Conservation (phyloP, 2,888 invertebrate species). For the Cosmia trapezina region DNA sequence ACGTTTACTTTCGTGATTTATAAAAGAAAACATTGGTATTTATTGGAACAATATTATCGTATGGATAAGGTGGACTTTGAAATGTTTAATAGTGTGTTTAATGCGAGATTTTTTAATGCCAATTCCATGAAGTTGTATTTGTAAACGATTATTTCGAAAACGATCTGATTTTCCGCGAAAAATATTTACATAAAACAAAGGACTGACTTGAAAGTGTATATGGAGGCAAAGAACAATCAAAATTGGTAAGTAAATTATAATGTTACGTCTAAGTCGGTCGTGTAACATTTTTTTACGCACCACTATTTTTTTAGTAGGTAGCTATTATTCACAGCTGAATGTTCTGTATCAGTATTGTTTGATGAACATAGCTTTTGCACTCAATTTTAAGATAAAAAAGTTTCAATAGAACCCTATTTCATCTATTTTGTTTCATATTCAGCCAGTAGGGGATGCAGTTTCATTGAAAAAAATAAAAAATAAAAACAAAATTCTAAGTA, state of each 20-base stretch:
- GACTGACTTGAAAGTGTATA: constrained; percentile 42
- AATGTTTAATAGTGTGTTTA: constrained; percentile 48
- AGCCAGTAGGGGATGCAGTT: constrained; percentile 2
- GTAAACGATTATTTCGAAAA: constrained; percentile 51
- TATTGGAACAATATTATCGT: constrained; percentile 17
- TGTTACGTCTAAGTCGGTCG: constrained; percentile 53
- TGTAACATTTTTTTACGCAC: constrained; percentile 58
- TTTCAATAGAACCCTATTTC: neutral
- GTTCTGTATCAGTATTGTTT: constrained; percentile 38
- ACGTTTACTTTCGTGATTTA: constrained; percentile 72
- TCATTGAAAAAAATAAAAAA: constrained; percentile 11
- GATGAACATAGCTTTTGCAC: constrained; percentile 24
- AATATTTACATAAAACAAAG: constrained; percentile 57
- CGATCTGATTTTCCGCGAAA: constrained; percentile 66
- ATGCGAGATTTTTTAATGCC: constrained; percentile 40
- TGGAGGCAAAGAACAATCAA: constrained; percentile 22
- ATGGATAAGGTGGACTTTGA: constrained; percentile 42
- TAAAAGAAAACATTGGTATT: constrained; percentile 62
- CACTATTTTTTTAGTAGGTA: constrained; percentile 45
- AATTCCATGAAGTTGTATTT: constrained; percentile 51
- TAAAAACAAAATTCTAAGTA: constrained; percentile 31
- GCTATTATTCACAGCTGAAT: constrained; percentile 59
- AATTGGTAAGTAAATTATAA: constrained; percentile 59
- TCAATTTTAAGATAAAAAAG: constrained; percentile 19
- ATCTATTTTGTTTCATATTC: neutral